Evolutionary conservation across 1,140 invertebrate genomes (phyloP), one percentile per base, ranked within the genome.

Genomic region (Macrobrachium nipponense): DNA sequence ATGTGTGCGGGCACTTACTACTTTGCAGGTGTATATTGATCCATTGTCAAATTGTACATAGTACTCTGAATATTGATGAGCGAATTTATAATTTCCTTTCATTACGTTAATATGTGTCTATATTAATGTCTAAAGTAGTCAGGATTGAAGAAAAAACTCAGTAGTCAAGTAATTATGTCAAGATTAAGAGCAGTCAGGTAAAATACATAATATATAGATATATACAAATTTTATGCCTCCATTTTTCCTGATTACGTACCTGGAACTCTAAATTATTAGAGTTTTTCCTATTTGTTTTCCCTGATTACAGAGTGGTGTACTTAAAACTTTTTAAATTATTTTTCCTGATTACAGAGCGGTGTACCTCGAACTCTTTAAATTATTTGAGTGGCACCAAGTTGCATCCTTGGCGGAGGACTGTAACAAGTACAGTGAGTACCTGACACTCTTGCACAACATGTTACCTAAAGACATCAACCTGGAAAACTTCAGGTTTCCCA

Each of bases 341-440:
- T 81, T 82, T 51, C 60, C 6, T 43, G 23, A 11, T 90, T 88
- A 11, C 89, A 93, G 94, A 79, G 92, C 93, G 89, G 95, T 96
- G 2, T 96, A 96, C 90, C 90, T 94, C 73, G 90, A 93, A 70
- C 90, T 96, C 6, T 93, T 96, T 81, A 91, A 95, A 87, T 85
- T 90, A n/a, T 90, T 96, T 23, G 92, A 92, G 2, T 97, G 96
- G 95, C 93, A 91, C 76, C 91, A 94, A 82, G 92, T 96, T 0
- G 95, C 95, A 0, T 93, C 95, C 1, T 89, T 97, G 23, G 95
- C 95, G 0, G 95, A 96, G 91, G 95, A 95, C 89, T 95, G 95
- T 15, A 95, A 96, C 89, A 96, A 95, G 90, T 96, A 96, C 82
- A 95, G 95, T 0, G 95, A 96, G 87, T 96, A 96, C 89, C 94